Evolutionary conservation across 1,140 invertebrate species (phyloP).

Genomic region (Odontomachus brunneus): DNA sequence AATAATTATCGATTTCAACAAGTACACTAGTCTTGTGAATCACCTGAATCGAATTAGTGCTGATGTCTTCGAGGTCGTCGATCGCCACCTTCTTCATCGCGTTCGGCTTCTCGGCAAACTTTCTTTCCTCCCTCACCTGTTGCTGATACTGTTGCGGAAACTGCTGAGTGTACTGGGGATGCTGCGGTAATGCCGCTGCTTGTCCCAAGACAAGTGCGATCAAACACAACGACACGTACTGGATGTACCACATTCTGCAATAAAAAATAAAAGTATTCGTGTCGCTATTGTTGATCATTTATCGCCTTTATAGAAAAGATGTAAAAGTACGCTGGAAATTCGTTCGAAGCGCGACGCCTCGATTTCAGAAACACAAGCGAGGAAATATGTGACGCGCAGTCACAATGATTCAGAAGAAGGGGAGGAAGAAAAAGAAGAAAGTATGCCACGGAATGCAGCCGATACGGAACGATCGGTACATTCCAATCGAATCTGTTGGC

Average conservation of each 20-base stretch:
- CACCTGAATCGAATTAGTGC: conserved; percentile 91
- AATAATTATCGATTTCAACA: no score
- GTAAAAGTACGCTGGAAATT: no score
- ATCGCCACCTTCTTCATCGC: conserved; percentile 93
- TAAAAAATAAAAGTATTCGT: not conserved
- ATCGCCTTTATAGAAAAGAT: no score
- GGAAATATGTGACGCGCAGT: conserved; percentile 14
- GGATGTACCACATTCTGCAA: conserved; percentile 80
- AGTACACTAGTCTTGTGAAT: no score
- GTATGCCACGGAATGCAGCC: not conserved
- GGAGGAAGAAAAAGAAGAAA: no score
- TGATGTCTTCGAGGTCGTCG: conserved; percentile 92
- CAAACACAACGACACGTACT: conserved; percentile 80
- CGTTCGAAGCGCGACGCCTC: not conserved
- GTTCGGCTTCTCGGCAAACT: conserved; percentile 95
- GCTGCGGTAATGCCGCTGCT: conserved; percentile 80
- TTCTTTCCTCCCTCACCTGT: conserved; percentile 87
- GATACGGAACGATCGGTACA: not conserved
- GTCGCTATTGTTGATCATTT: not conserved
- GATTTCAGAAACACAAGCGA: conserved; percentile 5
- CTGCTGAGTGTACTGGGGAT: conserved; percentile 76
- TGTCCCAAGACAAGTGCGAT: conserved; percentile 81
- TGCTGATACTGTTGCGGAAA: conserved; percentile 85
- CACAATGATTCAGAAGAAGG: conserved; percentile 37
- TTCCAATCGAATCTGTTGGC: not conserved